These are phyloP conservation scores for Protobothrops flavoviridis DNA, from an alignment of 2,113 vertebrate genomes.

Conservation along the genomic window DNA sequence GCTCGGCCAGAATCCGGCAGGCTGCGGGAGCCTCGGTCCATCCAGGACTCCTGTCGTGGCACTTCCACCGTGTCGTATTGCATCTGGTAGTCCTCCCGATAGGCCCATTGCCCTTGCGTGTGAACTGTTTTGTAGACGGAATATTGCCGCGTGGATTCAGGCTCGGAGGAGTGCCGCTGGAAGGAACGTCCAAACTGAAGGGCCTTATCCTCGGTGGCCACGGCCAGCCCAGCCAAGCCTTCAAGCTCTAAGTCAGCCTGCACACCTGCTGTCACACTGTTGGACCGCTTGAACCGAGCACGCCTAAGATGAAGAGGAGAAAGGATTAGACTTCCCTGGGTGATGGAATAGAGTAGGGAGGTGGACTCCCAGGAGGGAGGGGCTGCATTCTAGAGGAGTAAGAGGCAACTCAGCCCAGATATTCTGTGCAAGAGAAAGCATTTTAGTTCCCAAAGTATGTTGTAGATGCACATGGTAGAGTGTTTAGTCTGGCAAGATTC, in stretches of 20 bases:
- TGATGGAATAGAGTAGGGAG: neutral
- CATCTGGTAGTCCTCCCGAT: conserved; percentile 91
- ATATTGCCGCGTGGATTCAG: conserved; percentile 85
- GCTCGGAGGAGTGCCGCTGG: conserved; percentile 93
- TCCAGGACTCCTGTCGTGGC: conserved; percentile 79
- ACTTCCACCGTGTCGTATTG: conserved; percentile 83
- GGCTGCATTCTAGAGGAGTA: neutral
- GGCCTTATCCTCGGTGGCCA: conserved; percentile 93
- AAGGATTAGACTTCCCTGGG: neutral
- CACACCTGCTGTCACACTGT: conserved; percentile 95
- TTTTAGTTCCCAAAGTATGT: neutral
- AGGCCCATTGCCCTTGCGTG: conserved; percentile 97
- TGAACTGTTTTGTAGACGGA: conserved; percentile 95
- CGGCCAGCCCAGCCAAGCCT: conserved; percentile 82
- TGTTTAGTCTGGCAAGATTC: neutral
- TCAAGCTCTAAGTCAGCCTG: conserved; percentile 97
- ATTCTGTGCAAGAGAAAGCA: neutral
- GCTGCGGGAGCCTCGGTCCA: conserved; percentile 90
- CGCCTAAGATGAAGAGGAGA: conserved; percentile 69
- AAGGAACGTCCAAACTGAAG: conserved; percentile 96
- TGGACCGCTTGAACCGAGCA: conserved; percentile 96
- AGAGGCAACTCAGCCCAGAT: neutral
- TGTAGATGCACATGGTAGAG: neutral
- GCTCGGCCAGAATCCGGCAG: conserved; percentile 91
- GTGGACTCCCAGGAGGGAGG: neutral